These are phyloP conservation scores for Hartigia nigra DNA, from an alignment of 2,888 invertebrate species.

Conservation along the genomic window DNA sequence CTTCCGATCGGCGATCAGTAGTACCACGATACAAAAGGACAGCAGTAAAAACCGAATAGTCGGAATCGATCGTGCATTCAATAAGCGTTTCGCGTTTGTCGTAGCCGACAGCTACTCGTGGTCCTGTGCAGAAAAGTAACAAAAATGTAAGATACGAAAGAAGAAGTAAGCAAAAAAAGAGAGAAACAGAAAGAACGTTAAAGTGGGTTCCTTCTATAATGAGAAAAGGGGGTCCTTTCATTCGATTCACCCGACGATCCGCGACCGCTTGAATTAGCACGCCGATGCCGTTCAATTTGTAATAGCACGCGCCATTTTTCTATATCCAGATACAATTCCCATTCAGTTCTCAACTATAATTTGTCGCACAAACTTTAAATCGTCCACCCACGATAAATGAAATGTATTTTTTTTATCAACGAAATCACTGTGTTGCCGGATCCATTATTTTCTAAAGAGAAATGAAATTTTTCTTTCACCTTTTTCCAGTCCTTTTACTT, in stretches of 20 bases:
- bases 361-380: not conserved
- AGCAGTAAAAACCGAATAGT: not conserved
- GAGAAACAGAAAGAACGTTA: not conserved
- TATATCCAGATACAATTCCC: not conserved
- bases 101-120: not conserved
- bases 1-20: not conserved
- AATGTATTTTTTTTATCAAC: not conserved
- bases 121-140: not conserved
- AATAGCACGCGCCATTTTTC: not conserved
- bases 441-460: not conserved
- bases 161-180: constrained; percentile 10
- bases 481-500: not conserved
- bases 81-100: constrained; percentile 43
- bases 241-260: not conserved
- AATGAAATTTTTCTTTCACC: not conserved
- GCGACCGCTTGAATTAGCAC: not conserved
- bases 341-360: not conserved
- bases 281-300: not conserved
- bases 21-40: not conserved
- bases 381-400: not conserved
- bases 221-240: not conserved
- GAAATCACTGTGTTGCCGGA: not conserved
- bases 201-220: not conserved
- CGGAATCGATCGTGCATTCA: constrained; percentile 47
- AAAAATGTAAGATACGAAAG: constrained; percentile 22